Conservation (phyloP, 2,888 invertebrate genomes). For the Drosophila birchii region DNA sequence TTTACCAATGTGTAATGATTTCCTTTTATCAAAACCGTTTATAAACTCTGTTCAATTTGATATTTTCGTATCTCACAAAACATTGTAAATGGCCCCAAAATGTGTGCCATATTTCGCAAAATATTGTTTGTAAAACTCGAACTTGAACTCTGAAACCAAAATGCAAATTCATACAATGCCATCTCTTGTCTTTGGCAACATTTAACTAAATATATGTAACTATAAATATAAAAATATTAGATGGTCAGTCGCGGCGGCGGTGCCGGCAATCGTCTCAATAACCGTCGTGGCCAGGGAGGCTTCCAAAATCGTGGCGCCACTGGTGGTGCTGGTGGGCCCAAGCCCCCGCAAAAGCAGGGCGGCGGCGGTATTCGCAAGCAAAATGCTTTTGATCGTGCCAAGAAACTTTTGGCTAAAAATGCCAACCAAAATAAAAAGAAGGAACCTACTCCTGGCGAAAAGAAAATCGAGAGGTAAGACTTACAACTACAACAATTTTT, state of each 20-base stretch:
- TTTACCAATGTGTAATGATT: slow-evolving; percentile 32
- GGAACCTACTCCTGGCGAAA: slow-evolving; percentile 85
- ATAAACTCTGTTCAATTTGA: slow-evolving; percentile 29
- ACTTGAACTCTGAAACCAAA: not conserved
- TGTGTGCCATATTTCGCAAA: slow-evolving; percentile 10
- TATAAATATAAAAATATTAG: slow-evolving; percentile 62
- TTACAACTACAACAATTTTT: slow-evolving; percentile 74
- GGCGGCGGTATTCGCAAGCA: slow-evolving; percentile 85
- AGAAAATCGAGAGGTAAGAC: slow-evolving; percentile 85
- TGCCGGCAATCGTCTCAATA: slow-evolving; percentile 80
- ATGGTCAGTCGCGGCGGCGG: slow-evolving; percentile 84
- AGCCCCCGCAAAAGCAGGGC: slow-evolving; percentile 83
- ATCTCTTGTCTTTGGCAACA: slow-evolving; percentile 8
- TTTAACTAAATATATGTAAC: slow-evolving; percentile 30
- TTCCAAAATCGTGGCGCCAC: slow-evolving; percentile 84
- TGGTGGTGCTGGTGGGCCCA: slow-evolving; percentile 74
- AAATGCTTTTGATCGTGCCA: slow-evolving; percentile 85
- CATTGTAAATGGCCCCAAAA: slow-evolving; percentile 41
- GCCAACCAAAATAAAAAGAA: slow-evolving; percentile 85
- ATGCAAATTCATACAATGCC: slow-evolving; percentile 1
- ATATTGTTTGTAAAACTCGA: slow-evolving; percentile 20
- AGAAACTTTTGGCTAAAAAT: slow-evolving; percentile 86
- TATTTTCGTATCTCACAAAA: slow-evolving; percentile 18
- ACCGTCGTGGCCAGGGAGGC: slow-evolving; percentile 85
- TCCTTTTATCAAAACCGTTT: not conserved